These are phyloP conservation scores for Agrilus mali DNA, from an alignment of 2,888 invertebrate species.

Conservation along the genomic window DNA sequence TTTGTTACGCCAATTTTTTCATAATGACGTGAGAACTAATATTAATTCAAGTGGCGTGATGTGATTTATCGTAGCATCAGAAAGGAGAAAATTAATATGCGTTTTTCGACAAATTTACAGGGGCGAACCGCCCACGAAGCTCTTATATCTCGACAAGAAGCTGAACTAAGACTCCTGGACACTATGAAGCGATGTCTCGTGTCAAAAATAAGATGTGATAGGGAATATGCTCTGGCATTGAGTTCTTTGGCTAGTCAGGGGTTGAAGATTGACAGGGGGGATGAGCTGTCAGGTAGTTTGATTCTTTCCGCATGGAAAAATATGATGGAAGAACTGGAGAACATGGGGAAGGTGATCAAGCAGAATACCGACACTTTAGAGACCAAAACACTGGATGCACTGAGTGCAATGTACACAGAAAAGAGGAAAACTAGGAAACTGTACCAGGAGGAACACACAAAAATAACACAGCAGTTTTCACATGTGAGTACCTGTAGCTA, in stretches of 20 bases:
- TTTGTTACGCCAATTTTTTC: not conserved
- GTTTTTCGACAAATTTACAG: conserved; percentile 77
- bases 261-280: conserved; percentile 67
- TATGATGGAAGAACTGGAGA: conserved; percentile 83
- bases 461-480: conserved; percentile 68
- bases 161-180: conserved; percentile 84
- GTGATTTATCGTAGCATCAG: not conserved
- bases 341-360: conserved; percentile 66
- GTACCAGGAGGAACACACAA: conserved; percentile 80
- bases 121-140: conserved; percentile 87
- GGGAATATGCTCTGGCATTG: conserved; percentile 79
- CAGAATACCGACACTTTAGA: conserved; percentile 79
- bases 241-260: conserved; percentile 71
- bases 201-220: conserved; percentile 80
- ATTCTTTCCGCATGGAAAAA: conserved; percentile 66
- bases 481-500: conserved; percentile 47
- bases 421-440: conserved; percentile 75
- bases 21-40: not conserved
- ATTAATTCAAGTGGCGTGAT: not conserved
- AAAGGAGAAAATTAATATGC: conserved; percentile 39
- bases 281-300: conserved; percentile 59
- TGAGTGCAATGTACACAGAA: conserved; percentile 71
- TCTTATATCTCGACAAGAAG: conserved; percentile 78
- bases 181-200: conserved; percentile 79
- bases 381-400: conserved; percentile 67